These are phyloP conservation scores for Belgica antarctica DNA, from an alignment of 2,888 invertebrate species.

Conservation along the genomic window DNA sequence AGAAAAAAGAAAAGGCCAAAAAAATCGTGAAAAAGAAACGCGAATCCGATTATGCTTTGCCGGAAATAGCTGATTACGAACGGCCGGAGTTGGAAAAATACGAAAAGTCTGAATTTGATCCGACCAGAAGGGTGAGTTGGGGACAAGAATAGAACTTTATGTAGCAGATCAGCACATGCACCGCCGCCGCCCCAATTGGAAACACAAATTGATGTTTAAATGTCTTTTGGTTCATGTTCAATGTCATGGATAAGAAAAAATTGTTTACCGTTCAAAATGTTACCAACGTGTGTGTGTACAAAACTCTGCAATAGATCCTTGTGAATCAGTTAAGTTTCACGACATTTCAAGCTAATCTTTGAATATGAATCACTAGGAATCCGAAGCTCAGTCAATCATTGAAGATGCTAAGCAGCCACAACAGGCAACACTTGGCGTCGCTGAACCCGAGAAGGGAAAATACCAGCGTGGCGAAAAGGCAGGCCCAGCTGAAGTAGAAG, in stretches of 20 bases:
- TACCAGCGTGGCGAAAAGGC: conserved; percentile 41
- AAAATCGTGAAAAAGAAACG: conserved; percentile 56
- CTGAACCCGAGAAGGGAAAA: conserved; percentile 48
- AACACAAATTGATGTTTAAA: background rate
- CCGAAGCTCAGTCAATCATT: background rate
- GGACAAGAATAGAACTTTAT: background rate
- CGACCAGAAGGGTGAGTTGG: conserved; percentile 55
- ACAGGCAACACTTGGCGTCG: conserved; percentile 50
- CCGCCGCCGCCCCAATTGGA: too few species aligned
- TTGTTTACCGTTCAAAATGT: background rate
- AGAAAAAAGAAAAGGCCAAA: conserved; percentile 48
- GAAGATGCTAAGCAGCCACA: conserved; percentile 47
- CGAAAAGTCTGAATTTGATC: conserved; percentile 60
- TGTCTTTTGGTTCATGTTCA: background rate
- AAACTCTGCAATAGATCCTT: conserved; percentile 30
- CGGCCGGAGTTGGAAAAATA: conserved; percentile 70
- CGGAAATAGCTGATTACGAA: conserved; percentile 71
- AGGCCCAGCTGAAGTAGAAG: conserved; percentile 3
- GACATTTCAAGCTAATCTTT: background rate
- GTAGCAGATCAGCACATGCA: background rate
- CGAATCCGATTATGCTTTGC: conserved; percentile 56
- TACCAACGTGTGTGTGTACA: conserved; percentile 28
- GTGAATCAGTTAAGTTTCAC: background rate
- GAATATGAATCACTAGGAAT: background rate
- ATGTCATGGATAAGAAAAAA: background rate